Evolutionary conservation across 1,140 invertebrate genomes (phyloP), one percentile per base, ranked within the genome.

Genomic region (Bradysia coprophila): DNA sequence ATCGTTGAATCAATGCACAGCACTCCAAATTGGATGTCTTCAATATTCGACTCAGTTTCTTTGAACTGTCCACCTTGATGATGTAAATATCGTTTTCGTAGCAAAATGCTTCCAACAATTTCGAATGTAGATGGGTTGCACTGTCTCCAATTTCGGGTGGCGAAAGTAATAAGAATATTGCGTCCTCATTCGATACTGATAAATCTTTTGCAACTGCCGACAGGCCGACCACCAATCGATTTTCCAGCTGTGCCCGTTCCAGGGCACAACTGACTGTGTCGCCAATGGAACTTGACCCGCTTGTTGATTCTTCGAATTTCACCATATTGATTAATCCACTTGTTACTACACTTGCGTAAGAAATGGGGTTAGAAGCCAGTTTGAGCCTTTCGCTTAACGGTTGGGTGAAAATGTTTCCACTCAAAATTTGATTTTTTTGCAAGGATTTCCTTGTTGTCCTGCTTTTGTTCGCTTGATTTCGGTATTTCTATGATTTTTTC

Each of bases 41-140:
- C 31, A 71, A 49, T 23, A 72, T 52, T 21, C 59, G 66, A 48
- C 64, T 64, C 41, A 72, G 46, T 48, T 71, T 72, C 23, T 53
- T 56, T 43, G 67, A 62, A 11, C 67, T 68, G 49, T 72, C 70
- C 33, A 61, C 74, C 61, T 76, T 73, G 45, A 78, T 70, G 16
- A 74, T 69, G 50, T 75, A 73, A 52, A 78, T 78, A 46, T 72
- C 72, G 45, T 77, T 75, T 53, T 77, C 75, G 34, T 69, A 73
- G 52, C 75, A 78, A 50, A 75, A 77, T 2, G 75, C 75, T 49
- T 76, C 72, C 15, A 78, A 54, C 1, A 78, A 56, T 3, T 76
- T 74, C 50, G 72, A 69, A 50, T 76, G 75, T 66, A 78, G 76
- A 49, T 78, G 75, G 2, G 68, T 75, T 19, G 73, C 67, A 5